Conservation (phyloP, 2,113 vertebrate genomes). For the Xenopus laevis region DNA sequence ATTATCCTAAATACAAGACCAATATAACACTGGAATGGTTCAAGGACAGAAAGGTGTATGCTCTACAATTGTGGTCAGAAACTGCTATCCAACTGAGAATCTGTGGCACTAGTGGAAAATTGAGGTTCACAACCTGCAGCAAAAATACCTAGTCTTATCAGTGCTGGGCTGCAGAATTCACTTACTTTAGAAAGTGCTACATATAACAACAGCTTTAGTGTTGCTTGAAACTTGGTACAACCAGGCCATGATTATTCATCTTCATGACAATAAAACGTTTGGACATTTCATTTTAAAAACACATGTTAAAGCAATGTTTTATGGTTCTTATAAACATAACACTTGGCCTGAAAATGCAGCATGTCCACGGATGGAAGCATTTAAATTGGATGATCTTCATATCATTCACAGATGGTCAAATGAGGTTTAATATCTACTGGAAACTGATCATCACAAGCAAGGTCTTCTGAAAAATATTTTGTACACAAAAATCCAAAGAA, state of each 20-base stretch:
- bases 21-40: too few relatives aligned
- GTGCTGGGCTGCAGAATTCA: too few relatives aligned
- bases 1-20: too few relatives aligned
- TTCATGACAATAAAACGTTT: background rate
- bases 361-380: slow-evolving; percentile 6
- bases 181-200: background rate
- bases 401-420: background rate
- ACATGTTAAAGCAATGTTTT: slow-evolving; percentile 8
- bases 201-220: background rate
- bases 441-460: too few relatives aligned
- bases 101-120: too few relatives aligned
- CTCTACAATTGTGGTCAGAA: too few relatives aligned
- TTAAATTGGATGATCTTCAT: slow-evolving; percentile 10
- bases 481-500: too few relatives aligned
- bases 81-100: too few relatives aligned
- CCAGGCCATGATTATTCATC: background rate
- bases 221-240: background rate
- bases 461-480: too few relatives aligned
- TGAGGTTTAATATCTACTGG: background rate
- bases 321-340: slow-evolving; percentile 10
- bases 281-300: background rate
- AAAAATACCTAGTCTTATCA: too few relatives aligned
- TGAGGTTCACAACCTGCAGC: too few relatives aligned
- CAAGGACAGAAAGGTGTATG: too few relatives aligned
- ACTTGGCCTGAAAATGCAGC: background rate